Conservation (phyloP, 2,888 invertebrate species). For the Alcis repandata region DNA sequence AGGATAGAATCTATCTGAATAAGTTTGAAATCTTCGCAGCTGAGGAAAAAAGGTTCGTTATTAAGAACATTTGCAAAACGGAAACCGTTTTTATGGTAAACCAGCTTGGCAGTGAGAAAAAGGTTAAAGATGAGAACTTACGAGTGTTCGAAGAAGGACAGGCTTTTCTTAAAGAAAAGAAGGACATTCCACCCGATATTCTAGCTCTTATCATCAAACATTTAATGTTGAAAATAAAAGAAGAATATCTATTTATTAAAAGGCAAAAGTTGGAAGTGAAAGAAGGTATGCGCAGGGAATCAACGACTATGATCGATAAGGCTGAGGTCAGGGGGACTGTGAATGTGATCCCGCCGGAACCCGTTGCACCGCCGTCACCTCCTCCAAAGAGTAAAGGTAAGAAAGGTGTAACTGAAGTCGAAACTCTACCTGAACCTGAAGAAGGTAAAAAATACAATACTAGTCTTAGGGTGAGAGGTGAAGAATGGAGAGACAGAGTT, state of each 20-base stretch:
- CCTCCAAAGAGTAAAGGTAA: constrained; percentile 67
- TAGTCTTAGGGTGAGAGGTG: constrained; percentile 78
- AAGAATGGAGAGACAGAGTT: constrained; percentile 85
- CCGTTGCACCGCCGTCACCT: constrained; percentile 47
- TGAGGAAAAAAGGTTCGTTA: constrained; percentile 76
- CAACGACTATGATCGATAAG: constrained; percentile 70
- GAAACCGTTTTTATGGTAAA: constrained; percentile 83
- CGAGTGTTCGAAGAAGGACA: constrained; percentile 80
- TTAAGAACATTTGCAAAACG: constrained; percentile 80
- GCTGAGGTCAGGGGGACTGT: constrained; percentile 72
- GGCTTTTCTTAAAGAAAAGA: constrained; percentile 72
- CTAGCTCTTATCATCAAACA: constrained; percentile 77
- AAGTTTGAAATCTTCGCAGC: constrained; percentile 76
- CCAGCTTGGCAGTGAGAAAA: constrained; percentile 78
- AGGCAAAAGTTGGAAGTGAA: constrained; percentile 72
- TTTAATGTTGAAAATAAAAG: constrained; percentile 79
- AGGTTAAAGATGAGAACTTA: constrained; percentile 73
- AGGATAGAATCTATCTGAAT: constrained; percentile 74
- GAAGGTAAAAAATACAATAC: constrained; percentile 81
- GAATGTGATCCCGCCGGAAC: constrained; percentile 55
- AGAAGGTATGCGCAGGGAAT: constrained; percentile 74
- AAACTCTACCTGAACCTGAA: constrained; percentile 51
- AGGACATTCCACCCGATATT: constrained; percentile 75
- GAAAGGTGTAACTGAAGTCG: constrained; percentile 53
- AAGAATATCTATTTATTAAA: constrained; percentile 75